Evolutionary conservation across 2,797 vertebrate species (phyloP).

Genomic region (Syncerus caffer): DNA sequence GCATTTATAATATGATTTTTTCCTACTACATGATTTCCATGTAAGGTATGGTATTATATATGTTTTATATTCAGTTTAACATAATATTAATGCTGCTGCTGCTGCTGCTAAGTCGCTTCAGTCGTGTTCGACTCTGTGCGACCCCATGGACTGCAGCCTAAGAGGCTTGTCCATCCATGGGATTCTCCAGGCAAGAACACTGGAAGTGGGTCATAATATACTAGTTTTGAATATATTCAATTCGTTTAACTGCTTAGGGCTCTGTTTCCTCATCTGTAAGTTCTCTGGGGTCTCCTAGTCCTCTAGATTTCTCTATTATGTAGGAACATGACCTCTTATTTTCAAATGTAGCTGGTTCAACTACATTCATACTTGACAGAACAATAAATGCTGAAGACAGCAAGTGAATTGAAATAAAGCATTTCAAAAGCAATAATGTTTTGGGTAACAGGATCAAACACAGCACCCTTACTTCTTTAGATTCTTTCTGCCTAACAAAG

Average conservation of each 20-base stretch:
- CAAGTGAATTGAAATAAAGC: not conserved
- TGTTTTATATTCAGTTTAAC: conserved; percentile 5
- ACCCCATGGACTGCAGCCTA: no score
- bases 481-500: not conserved
- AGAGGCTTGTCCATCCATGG: no score
- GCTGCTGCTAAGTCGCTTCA: no score
- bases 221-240: conserved; percentile 4
- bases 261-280: not conserved
- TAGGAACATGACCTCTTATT: not conserved
- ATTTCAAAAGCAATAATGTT: not conserved
- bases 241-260: not conserved
- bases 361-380: not conserved
- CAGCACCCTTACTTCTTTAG: conserved; percentile 6
- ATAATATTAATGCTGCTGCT: not conserved
- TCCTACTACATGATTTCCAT: not conserved
- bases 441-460: not conserved
- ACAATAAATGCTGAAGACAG: not conserved
- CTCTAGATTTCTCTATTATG: not conserved
- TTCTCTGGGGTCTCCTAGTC: not conserved
- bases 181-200: no score
- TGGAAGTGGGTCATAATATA: not conserved
- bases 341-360: not conserved
- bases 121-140: no score
- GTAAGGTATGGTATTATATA: not conserved
- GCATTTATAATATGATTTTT: not conserved